A percentile compares a stretch with the other conserved stretches of the same genome.
These are phyloP conservation scores for Monomorium pharaonis DNA, from an alignment of 1,140 invertebrate genomes.

Conservation along the genomic window DNA sequence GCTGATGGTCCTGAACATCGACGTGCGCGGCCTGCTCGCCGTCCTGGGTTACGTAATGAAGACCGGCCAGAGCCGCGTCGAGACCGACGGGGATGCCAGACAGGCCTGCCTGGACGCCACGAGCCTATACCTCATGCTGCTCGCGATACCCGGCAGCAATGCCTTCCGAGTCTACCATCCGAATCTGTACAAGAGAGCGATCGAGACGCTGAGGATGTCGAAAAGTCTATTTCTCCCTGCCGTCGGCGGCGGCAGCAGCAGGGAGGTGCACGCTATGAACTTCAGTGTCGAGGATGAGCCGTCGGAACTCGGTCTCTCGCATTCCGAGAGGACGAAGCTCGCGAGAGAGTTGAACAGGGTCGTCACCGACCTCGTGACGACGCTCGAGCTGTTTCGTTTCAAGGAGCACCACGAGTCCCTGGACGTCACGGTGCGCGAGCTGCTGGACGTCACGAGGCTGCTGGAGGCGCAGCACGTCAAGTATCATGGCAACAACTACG, in stretches of 20 bases:
- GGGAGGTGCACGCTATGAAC: constrained; percentile 68
- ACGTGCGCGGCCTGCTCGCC: constrained; percentile 84
- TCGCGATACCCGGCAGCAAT: constrained; percentile 86
- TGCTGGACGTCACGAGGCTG: constrained; percentile 85
- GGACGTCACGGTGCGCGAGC: constrained; percentile 83
- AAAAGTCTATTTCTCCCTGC: constrained; percentile 70
- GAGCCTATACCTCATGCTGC: constrained; percentile 84
- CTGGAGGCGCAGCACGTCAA: constrained; percentile 82
- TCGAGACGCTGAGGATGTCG: constrained; percentile 84
- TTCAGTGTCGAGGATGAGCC: constrained; percentile 73
- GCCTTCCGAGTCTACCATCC: constrained; percentile 87
- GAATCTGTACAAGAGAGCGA: constrained; percentile 84
- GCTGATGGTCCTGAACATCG: constrained; percentile 83
- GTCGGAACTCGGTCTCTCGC: constrained; percentile 32
- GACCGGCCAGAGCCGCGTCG: constrained; percentile 81
- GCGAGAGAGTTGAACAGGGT: constrained; percentile 78
- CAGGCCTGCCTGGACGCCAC: constrained; percentile 82
- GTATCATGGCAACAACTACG: constrained; percentile 62
- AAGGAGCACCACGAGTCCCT: constrained; percentile 84
- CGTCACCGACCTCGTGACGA: constrained; percentile 82
- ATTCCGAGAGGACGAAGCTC: constrained; percentile 75
- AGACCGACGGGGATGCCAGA: constrained; percentile 77
- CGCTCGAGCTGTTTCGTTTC: constrained; percentile 84
- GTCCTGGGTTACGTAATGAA: constrained; percentile 85
- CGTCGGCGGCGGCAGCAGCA: constrained; percentile 56